Evolutionary conservation across 1,140 invertebrate species (phyloP).

Genomic region (Pseudomyrmex sp.): DNA sequence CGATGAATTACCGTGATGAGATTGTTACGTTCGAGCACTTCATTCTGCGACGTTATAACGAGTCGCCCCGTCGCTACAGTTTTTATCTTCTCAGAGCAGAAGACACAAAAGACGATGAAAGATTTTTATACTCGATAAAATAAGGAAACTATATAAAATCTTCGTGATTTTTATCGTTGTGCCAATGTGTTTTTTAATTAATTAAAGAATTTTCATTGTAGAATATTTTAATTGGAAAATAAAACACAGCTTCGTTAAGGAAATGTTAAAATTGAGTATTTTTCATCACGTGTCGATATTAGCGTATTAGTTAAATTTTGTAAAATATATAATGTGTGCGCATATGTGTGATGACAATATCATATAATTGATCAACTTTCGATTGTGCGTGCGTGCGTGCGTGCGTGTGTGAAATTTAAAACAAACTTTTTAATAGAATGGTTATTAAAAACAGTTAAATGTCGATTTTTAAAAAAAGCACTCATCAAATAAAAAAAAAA

Average conservation of each 20-base stretch:
- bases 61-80: slow-evolving; percentile 38
- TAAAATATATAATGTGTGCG: too few species aligned
- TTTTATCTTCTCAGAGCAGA: slow-evolving; percentile 11
- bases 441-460: too few species aligned
- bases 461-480: too few species aligned
- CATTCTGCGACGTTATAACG: slow-evolving; percentile 49
- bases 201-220: slow-evolving; percentile 14
- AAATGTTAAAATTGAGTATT: slow-evolving; percentile 8
- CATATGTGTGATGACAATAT: too few species aligned
- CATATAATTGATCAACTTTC: too few species aligned
- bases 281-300: background rate
- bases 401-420: too few species aligned
- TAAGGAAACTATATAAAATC: slow-evolving; percentile 32
- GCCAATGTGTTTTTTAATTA: background rate
- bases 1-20: slow-evolving; percentile 66
- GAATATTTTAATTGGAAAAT: background rate
- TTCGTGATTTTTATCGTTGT: slow-evolving; percentile 5
- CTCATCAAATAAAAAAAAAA: too few species aligned
- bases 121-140: slow-evolving; percentile 20
- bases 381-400: too few species aligned
- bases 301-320: too few species aligned
- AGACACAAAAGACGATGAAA: background rate
- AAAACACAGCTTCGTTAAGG: background rate
- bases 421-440: too few species aligned
- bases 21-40: slow-evolving; percentile 63